These are phyloP conservation scores for Ivindomyrus marchei DNA, from an alignment of 2,113 vertebrate species.

Conservation along the genomic window DNA sequence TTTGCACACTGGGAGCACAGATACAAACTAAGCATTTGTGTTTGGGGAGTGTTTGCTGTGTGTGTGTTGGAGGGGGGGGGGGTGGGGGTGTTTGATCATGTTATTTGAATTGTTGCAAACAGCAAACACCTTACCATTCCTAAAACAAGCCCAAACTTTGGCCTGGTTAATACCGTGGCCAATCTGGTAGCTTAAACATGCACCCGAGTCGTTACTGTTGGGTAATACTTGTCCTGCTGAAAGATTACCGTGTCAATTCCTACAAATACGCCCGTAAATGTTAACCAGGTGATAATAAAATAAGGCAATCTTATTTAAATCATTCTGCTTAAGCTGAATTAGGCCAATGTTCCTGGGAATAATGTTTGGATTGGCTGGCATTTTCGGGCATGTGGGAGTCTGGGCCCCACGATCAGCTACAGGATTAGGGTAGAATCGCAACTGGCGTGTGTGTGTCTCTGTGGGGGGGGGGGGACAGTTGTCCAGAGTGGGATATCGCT, in stretches of 20 bases:
- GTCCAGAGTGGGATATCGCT: too few relatives aligned
- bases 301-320: neutral
- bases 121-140: neutral
- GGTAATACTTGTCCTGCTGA: neutral
- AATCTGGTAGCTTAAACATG: neutral
- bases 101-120: neutral
- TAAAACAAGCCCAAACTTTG: neutral
- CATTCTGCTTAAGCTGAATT: neutral
- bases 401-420: neutral
- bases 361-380: neutral
- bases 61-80: neutral
- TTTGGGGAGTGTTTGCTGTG: neutral
- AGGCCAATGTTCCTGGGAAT: neutral
- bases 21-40: neutral
- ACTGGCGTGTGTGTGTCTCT: neutral
- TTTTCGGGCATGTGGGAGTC: neutral
- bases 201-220: neutral
- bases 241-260: neutral
- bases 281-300: neutral
- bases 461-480: neutral
- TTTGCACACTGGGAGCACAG: neutral
- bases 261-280: neutral
- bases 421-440: neutral
- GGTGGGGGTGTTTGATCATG: neutral
- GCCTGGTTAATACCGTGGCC: neutral